Percentiles rank a stretch among this genome's conserved stretches.
Conservation (phyloP, 2,888 invertebrate species). For the Rhyacophila evoluta region DNA sequence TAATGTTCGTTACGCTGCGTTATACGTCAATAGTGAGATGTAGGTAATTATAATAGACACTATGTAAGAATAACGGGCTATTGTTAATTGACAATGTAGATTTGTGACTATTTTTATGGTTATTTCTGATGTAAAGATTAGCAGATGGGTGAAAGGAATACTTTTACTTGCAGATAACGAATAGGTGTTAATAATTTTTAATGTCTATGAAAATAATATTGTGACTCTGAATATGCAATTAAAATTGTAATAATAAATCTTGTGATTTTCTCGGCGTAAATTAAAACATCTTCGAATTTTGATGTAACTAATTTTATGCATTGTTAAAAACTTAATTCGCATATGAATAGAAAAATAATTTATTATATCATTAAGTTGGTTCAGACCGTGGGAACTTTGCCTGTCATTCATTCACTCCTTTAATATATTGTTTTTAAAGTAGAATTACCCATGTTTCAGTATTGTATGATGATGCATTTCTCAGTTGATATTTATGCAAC, state of each 20-base stretch:
- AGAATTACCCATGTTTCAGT: too few relatives aligned
- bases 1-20: too few relatives aligned
- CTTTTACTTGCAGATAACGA: not conserved
- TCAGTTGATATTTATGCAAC: too few relatives aligned
- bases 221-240: not conserved
- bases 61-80: not conserved
- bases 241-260: not conserved
- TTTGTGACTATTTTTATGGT: not conserved
- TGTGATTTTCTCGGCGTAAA: not conserved
- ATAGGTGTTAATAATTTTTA: not conserved
- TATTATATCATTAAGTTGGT: not conserved
- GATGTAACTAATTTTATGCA: constrained; percentile 15
- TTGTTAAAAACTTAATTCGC: constrained; percentile 4
- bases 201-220: not conserved
- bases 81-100: not conserved
- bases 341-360: not conserved
- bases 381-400: not conserved
- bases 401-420: not conserved
- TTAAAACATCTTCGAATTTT: constrained; percentile 11
- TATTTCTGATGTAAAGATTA: not conserved
- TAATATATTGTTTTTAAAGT: not conserved
- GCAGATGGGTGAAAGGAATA: not conserved
- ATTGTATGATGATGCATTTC: too few relatives aligned
- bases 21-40: too few relatives aligned
- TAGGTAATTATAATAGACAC: not conserved